Conservation (phyloP, 1,140 invertebrate species). For the Apis laboriosa region DNA sequence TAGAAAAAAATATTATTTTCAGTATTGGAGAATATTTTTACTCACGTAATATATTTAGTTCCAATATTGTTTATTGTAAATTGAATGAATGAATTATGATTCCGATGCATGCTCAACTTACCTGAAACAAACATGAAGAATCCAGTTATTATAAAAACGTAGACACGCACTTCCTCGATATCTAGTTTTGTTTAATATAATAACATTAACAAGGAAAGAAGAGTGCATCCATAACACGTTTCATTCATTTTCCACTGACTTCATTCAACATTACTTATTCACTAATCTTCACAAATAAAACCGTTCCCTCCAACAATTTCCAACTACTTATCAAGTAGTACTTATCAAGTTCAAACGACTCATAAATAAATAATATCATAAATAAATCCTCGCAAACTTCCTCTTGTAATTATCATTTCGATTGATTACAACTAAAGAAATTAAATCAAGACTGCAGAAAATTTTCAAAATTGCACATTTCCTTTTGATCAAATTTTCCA, state of each 20-base stretch:
- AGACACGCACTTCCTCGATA: background rate
- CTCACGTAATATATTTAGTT: no score
- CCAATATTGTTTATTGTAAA: background rate
- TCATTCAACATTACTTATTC: background rate
- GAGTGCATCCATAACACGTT: background rate
- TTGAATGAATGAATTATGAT: background rate
- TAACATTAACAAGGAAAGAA: background rate
- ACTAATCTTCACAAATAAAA: background rate
- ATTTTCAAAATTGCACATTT: no score
- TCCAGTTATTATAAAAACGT: background rate
- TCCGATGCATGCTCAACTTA: background rate
- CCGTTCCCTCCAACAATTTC: background rate
- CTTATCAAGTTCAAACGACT: no score
- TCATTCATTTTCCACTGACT: background rate
- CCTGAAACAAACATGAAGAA: slow-evolving; percentile 1
- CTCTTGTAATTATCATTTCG: no score
- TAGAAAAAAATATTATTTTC: no score
- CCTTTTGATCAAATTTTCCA: no score
- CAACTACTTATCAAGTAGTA: background rate
- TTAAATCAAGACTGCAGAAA: no score
- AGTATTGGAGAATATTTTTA: no score
- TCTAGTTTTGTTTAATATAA: background rate
- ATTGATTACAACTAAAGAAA: no score
- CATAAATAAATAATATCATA: no score
- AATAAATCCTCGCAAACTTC: no score